A percentile compares a stretch with the other conserved stretches of the same genome.
Conservation (phyloP, 2,113 vertebrate species). For the Chionomys nivalis region DNA sequence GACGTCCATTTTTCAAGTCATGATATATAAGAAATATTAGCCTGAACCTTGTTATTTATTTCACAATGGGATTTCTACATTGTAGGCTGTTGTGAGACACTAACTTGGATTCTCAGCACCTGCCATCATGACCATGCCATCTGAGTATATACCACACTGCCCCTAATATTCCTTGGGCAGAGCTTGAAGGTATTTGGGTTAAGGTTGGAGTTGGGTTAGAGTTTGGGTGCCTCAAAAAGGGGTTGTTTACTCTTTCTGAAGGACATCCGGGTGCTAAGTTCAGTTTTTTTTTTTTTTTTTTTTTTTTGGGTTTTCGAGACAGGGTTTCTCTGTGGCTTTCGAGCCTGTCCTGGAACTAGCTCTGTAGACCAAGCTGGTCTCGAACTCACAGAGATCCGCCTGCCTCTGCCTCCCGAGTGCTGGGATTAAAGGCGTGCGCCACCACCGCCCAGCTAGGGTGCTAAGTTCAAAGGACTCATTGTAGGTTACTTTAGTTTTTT, state of each 20-base stretch:
- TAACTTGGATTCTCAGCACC: background rate
- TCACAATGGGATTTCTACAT: constrained; percentile 43
- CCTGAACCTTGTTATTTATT: constrained; percentile 65
- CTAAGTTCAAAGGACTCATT: constrained; percentile 1
- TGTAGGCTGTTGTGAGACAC: background rate
- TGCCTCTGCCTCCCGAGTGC: too few relatives aligned
- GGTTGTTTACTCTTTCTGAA: background rate
- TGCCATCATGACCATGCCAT: too few relatives aligned
- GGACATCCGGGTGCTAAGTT: background rate
- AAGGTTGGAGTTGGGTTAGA: background rate
- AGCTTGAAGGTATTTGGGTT: background rate
- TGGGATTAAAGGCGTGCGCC: too few relatives aligned
- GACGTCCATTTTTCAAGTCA: constrained; percentile 55
- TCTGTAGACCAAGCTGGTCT: too few relatives aligned
- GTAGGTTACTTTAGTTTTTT: background rate
- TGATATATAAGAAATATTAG: constrained; percentile 62
- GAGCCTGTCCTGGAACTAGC: too few relatives aligned
- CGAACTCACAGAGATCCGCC: too few relatives aligned
- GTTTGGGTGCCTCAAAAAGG: background rate
- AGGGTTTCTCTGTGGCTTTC: too few relatives aligned
- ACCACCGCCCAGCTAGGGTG: too few relatives aligned
- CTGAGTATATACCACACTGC: background rate
- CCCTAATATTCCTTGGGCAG: background rate
- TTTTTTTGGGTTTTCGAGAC: too few relatives aligned
- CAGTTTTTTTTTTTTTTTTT: too few relatives aligned